Base-by-base conservation (phyloP, 1,140 invertebrate genomes). In the Drosophila nasuta region DNA sequence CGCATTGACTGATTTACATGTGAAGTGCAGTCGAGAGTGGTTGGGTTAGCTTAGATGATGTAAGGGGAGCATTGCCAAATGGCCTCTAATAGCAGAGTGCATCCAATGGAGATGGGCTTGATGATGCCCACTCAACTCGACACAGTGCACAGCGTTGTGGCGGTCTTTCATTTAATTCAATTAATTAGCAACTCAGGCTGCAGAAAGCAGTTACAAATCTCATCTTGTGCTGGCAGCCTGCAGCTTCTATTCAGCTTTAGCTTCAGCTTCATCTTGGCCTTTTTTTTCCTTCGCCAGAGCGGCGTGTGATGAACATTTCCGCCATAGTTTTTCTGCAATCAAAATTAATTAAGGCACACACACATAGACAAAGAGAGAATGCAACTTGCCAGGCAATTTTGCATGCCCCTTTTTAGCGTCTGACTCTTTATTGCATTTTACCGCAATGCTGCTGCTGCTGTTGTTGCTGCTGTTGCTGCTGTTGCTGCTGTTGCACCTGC, bases 321-420 rank as follows among this genome's bases (percentile, higher is more conserved):
- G 83, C 64, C 69, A 49, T 77, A 78, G 70, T 75, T 57, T 77
- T 80, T 81, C 56, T 77, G 83, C 83, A 87, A 87, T 87, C 83
- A 87, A 87, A 87, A 87, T 87, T 87, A 87, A 87, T 87, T 87
- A 87, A 87, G 85, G 82, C 82, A 88, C 75, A 87, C 81, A 86
- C 59, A 66, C 25, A 63, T 45, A 67, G 49, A 48, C 58, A 74
- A 17, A 46, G 10, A 38, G 6, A 38, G 48, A 77, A 74, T 74
- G 71, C 57, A 54, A 74, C 52, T 57, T 49, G 66, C 67, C 49
- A 45, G 41, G 60, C 38, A 60, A 71, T 63, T 76, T 76, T 76
- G 74, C 74, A 76, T 76, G 69, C 58, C 41, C 57, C 63, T 49
- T 65, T 65, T 56, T 71, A 20, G 62, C 60, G 2, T 17, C 82